Evolutionary conservation across 2,113 vertebrate genomes (phyloP), one percentile per base, ranked within the genome.

Genomic region (Macrotus californicus): DNA sequence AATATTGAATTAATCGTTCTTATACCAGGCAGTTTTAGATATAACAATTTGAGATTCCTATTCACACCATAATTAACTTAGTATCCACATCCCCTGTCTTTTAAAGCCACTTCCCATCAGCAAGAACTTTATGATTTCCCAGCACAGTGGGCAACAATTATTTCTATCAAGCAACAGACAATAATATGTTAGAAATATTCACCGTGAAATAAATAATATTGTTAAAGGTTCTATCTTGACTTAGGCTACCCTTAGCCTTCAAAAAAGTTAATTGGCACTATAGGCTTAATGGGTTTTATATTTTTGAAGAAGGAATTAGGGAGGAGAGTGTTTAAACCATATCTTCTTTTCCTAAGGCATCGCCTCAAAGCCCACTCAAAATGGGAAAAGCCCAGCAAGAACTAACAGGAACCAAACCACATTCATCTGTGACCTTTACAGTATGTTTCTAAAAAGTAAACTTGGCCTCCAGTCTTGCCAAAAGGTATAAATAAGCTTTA

Each of bases 21-120:
- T 87, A 67, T 19, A 61, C 4, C 12, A 75, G 12, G 1, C 56
- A 87, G 11, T 41, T 92, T 67, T 67, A 73, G 21, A 89, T 73
- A 5, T 56, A 91, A 50, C 14, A 34, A 85, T 75, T 82, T 54
- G 48, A 88, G 24, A 9, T 81, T n/a, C 10, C 3, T 67, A 8
- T 43, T 91, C 34, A 96, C 64, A 83, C 36, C 24, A 18, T 50
- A 88, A 91, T 86, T 86, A 96, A 82, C 36, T 83, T 94, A 61
- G 46, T 61, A 75, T 41, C 75, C 61, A 84, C 61, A 10, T 56
- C 34, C 18, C 11, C 13, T 83, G 8, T 91, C 43, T 92, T 94
- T 93, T 87, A 94, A 96, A 96, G 72, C 11, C 64, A 94, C 4
- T 97, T 96, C 39, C 54, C 19, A 83, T 94, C 93, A 96, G 54